Percentiles rank a stretch among this genome's conserved stretches.
phyloP scores from a whole-genome alignment of 2,888 invertebrate genomes.

The Apocheima hispidaria region DNA sequence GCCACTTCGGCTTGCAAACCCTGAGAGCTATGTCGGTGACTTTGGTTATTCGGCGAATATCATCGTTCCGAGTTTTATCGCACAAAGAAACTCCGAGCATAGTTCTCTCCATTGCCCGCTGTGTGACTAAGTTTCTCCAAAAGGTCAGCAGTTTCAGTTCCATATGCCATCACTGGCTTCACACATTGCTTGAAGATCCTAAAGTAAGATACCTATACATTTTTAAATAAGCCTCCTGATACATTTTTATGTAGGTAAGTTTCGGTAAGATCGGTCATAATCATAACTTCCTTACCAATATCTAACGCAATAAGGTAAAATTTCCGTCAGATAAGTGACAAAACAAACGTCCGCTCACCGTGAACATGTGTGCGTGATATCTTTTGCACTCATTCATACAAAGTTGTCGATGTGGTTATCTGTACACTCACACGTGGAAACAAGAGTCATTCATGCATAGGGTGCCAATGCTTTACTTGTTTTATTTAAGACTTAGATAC shows the following conservation, averaged over 20 bases:
- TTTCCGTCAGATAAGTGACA: constrained; percentile 46
- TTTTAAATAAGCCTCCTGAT: background rate
- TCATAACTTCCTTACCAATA: background rate
- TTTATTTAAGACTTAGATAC: background rate
- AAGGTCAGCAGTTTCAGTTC: no score
- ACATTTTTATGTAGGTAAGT: no score
- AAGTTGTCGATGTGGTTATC: constrained; percentile 32
- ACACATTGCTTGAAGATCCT: no score
- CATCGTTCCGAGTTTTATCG: no score
- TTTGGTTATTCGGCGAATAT: no score
- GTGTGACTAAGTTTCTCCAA: no score
- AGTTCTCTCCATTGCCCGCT: no score
- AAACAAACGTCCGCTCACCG: constrained; percentile 23
- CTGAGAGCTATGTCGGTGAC: no score
- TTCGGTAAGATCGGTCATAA: background rate
- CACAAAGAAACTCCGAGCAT: no score
- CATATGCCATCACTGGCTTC: no score
- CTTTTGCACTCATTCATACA: constrained; percentile 53
- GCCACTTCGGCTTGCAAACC: no score
- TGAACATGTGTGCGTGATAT: constrained; percentile 47
- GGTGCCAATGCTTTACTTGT: constrained; percentile 34
- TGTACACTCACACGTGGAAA: constrained; percentile 44
- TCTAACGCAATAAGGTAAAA: constrained; percentile 50
- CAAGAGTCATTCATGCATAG: constrained; percentile 53
- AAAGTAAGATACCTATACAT: no score